Conservation (phyloP, 2,797 vertebrate genomes). For the Onychomys leucogaster region DNA sequence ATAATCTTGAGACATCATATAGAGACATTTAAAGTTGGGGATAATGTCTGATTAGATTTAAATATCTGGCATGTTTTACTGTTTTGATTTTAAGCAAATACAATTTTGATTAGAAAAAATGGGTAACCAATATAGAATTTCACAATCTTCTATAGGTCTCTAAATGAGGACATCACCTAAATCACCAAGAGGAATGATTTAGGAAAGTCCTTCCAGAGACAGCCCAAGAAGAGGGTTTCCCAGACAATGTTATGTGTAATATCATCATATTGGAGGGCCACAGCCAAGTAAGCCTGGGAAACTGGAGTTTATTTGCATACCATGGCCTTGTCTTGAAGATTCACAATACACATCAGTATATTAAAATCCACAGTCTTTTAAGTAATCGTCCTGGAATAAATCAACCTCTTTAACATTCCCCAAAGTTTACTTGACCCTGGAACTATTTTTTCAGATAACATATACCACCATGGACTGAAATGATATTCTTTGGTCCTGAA, state of each 20-base stretch:
- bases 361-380: constrained; percentile 72
- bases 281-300: constrained; percentile 76
- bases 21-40: constrained; percentile 42
- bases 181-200: constrained; percentile 75
- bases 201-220: constrained; percentile 66
- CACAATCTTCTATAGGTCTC: constrained; percentile 40
- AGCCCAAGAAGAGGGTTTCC: constrained; percentile 70
- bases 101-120: constrained; percentile 36
- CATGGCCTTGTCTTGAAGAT: constrained; percentile 73
- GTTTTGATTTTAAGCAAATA: constrained; percentile 55
- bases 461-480: constrained; percentile 18
- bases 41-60: constrained; percentile 54
- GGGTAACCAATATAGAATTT: constrained; percentile 56
- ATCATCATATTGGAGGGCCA: constrained; percentile 4
- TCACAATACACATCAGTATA: constrained; percentile 69
- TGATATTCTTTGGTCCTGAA: constrained; percentile 39
- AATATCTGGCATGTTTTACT: constrained; percentile 43
- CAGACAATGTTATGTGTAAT: constrained; percentile 74
- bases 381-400: constrained; percentile 69
- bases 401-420: constrained; percentile 69
- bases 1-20: constrained; percentile 40
- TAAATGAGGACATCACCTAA: constrained; percentile 65
- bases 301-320: constrained; percentile 75
- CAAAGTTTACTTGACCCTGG: constrained; percentile 56
- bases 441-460: constrained; percentile 39